Evolutionary conservation across 1,140 invertebrate genomes (phyloP).

Genomic region (Sinella curviseta): DNA sequence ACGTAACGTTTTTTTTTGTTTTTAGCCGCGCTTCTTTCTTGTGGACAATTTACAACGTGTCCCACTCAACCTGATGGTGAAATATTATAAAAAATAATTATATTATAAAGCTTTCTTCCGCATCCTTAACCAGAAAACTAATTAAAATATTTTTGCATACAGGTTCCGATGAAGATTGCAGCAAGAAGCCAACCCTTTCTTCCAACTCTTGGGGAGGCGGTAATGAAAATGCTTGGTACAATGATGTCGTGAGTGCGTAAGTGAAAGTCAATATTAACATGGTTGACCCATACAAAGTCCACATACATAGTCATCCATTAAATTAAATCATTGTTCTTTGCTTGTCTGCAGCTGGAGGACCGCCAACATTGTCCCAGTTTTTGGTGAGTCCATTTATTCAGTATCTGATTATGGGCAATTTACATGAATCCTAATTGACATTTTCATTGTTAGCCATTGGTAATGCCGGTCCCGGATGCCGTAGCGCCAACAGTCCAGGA

Average conservation of each 20-base stretch:
- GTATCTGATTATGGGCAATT: neutral
- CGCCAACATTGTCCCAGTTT: neutral
- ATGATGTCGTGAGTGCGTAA: neutral
- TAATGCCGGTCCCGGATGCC: neutral
- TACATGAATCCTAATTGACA: neutral
- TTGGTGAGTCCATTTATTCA: neutral
- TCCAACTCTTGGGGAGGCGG: neutral
- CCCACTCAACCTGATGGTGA: neutral
- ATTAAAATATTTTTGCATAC: too few species aligned
- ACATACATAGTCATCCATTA: too few species aligned
- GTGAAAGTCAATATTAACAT: too few species aligned
- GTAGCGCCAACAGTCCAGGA: neutral
- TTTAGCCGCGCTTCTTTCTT: neutral
- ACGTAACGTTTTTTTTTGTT: too few species aligned
- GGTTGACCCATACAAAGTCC: too few species aligned
- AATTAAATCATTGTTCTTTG: too few species aligned
- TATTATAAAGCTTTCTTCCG: too few species aligned
- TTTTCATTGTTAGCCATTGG: slow-evolving; percentile 3
- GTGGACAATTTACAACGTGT: slow-evolving; percentile 32
- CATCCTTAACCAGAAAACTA: too few species aligned
- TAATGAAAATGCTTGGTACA: neutral
- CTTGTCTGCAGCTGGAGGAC: too few species aligned
- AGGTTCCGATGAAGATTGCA: neutral
- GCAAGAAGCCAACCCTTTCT: neutral
- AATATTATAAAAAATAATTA: too few species aligned